Evolutionary conservation across 1,140 invertebrate genomes (phyloP).

Genomic region (Laupala kohalensis): DNA sequence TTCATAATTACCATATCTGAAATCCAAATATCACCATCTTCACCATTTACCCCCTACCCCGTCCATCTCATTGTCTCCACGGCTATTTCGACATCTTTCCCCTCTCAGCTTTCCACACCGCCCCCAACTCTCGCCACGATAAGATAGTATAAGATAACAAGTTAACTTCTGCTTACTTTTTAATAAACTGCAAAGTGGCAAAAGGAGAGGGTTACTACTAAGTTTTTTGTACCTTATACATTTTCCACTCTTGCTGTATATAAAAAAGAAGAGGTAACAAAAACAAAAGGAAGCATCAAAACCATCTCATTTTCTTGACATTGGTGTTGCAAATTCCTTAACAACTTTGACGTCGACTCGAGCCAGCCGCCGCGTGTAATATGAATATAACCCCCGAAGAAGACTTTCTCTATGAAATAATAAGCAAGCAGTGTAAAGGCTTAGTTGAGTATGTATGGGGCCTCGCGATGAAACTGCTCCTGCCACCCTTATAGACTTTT

Average conservation of each 20-base stretch:
- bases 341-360: neutral
- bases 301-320: neutral
- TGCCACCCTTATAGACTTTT: neutral
- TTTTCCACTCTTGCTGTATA: neutral
- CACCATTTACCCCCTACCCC: no score
- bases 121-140: neutral
- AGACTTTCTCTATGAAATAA: neutral
- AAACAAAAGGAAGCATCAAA: neutral
- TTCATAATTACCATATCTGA: no score
- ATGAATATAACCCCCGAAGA: neutral
- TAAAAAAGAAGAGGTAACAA: neutral
- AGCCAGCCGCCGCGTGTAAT: neutral
- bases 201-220: slow-evolving; percentile 1
- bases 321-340: neutral
- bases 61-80: neutral
- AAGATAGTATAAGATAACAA: slow-evolving; percentile 11
- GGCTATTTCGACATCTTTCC: no score
- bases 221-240: neutral
- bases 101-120: no score
- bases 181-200: slow-evolving; percentile 15
- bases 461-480: neutral
- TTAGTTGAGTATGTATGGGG: neutral
- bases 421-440: neutral
- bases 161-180: slow-evolving; percentile 15
- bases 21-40: no score